A percentile compares a stretch with the other conserved stretches of the same genome.
phyloP scores from a whole-genome alignment of 1,140 invertebrate species.

The Drosophila orosa region DNA sequence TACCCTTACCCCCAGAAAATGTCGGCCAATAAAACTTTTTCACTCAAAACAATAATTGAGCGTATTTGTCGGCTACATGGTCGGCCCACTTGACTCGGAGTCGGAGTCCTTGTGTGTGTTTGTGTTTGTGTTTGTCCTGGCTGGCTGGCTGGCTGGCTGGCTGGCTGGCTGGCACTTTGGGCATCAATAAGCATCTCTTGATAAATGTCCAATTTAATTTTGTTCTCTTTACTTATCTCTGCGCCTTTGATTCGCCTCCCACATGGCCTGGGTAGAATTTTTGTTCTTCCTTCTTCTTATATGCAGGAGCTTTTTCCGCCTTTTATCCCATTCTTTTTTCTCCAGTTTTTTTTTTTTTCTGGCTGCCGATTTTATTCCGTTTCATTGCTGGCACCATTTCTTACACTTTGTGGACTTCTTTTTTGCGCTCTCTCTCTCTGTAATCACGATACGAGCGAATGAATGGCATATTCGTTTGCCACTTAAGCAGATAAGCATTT shows the following conservation, averaged over 20 bases:
- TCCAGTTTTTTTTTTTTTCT: slow-evolving; percentile 14
- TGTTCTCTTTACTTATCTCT: slow-evolving; percentile 79
- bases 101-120: slow-evolving; percentile 14
- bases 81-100: slow-evolving; percentile 60
- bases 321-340: slow-evolving; percentile 29
- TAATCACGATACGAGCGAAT: slow-evolving; percentile 62
- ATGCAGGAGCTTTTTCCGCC: slow-evolving; percentile 40
- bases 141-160: slow-evolving; percentile 7
- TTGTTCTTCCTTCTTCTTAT: slow-evolving; percentile 24
- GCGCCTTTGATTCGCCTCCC: slow-evolving; percentile 46
- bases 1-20: slow-evolving; percentile 18
- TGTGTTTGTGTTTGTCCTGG: slow-evolving; percentile 48
- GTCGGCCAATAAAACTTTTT: slow-evolving; percentile 78
- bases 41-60: slow-evolving; percentile 82
- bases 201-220: slow-evolving; percentile 84
- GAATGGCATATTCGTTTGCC: slow-evolving; percentile 73
- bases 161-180: slow-evolving; percentile 57
- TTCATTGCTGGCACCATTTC: slow-evolving; percentile 64
- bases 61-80: slow-evolving; percentile 63
- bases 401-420: slow-evolving; percentile 69
- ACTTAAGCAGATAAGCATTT: slow-evolving; percentile 51
- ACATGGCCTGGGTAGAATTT: slow-evolving; percentile 19
- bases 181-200: slow-evolving; percentile 83
- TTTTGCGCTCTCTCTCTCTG: slow-evolving; percentile 34
- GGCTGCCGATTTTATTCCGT: slow-evolving; percentile 55